These are phyloP conservation scores for Rhodinocichla rosea DNA, from an alignment of 2,113 vertebrate genomes.

Conservation along the genomic window DNA sequence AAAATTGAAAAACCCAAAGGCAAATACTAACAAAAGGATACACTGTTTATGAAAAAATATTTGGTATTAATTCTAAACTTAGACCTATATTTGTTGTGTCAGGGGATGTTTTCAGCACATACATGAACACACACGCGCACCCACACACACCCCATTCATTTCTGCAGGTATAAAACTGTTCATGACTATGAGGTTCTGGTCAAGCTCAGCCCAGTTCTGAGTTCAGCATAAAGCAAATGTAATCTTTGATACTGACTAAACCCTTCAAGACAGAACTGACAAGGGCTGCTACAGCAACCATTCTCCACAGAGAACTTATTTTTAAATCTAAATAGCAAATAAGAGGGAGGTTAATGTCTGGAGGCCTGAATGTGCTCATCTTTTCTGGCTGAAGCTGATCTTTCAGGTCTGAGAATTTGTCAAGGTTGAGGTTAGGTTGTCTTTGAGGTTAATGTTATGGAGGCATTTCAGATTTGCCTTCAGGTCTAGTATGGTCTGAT, in stretches of 20 bases:
- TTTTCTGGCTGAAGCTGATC: neutral
- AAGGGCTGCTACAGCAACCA: neutral
- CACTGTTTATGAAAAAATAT: too few relatives aligned
- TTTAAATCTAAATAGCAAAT: neutral
- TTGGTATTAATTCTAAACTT: too few relatives aligned
- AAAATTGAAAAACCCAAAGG: neutral
- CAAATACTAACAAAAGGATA: neutral
- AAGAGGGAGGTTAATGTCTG: neutral
- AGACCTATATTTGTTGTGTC: neutral
- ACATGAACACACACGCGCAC: neutral
- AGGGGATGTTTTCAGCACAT: neutral
- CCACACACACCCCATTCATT: neutral
- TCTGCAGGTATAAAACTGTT: neutral
- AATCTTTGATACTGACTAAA: neutral
- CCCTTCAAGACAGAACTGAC: neutral
- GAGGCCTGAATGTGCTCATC: neutral
- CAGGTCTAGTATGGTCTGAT: neutral
- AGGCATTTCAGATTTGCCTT: neutral
- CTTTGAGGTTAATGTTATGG: neutral
- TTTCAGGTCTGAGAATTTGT: neutral
- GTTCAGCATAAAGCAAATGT: neutral
- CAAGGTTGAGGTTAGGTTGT: neutral
- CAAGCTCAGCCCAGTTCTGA: neutral
- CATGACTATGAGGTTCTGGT: neutral
- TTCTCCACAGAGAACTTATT: neutral